phyloP scores from a whole-genome alignment of 2,113 vertebrate species.

The Stegostoma tigrinum region DNA sequence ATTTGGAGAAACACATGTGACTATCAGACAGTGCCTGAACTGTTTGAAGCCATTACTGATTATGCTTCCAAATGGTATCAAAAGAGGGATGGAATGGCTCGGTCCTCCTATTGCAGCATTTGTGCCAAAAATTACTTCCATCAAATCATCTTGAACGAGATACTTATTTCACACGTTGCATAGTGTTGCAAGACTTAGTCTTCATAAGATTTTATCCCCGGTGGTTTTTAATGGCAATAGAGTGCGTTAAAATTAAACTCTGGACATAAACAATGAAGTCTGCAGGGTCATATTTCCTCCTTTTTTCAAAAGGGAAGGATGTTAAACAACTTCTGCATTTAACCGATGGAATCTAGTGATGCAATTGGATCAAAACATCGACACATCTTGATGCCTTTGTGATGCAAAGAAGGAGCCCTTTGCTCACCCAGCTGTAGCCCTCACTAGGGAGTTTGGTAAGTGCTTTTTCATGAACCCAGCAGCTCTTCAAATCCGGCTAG shows the following conservation, averaged over 20 bases:
- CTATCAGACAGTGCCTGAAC: not conserved
- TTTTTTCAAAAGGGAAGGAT: not conserved
- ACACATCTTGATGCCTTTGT: not conserved
- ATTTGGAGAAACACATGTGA: not conserved
- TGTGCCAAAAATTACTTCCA: not conserved
- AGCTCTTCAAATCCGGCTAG: not conserved
- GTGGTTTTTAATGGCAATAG: not conserved
- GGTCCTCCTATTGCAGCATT: not conserved
- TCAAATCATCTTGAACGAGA: not conserved
- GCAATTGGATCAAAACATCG: not conserved
- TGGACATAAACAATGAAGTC: not conserved
- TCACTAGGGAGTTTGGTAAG: not conserved
- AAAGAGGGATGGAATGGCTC: no score
- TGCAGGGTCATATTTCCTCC: not conserved
- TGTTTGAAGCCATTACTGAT: not conserved
- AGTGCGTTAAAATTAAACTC: not conserved
- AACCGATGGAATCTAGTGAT: not conserved
- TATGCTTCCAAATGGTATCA: not conserved
- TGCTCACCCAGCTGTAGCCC: not conserved
- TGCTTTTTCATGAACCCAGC: not conserved
- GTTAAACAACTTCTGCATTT: not conserved
- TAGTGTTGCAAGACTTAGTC: not conserved
- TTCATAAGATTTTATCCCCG: not conserved
- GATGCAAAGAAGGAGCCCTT: conserved; percentile 3
- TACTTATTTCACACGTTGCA: not conserved